Base-by-base conservation (phyloP, 2,888 invertebrate species). In the Perizoma affinitatum region DNA sequence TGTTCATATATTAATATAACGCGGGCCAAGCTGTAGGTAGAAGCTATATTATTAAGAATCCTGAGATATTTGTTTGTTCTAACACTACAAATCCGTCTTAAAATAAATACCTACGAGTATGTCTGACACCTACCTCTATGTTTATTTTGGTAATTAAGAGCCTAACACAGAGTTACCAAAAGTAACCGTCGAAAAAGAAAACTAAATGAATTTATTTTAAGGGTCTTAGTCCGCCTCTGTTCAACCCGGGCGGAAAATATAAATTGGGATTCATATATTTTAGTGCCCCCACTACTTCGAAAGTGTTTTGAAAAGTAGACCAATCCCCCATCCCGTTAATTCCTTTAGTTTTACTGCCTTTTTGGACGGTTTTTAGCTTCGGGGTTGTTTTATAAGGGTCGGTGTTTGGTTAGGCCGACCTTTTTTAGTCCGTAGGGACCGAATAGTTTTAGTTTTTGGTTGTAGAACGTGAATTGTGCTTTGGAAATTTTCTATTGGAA, bases 291-390 rank as follows among this genome's bases (percentile, higher is more conserved):
- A 64, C 68, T 62, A 62, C 65, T 66, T 80, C 81, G 85, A 88
- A 87, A 90, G 88, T 89, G 90, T 89, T 91, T 89, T 83, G 90
- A 88, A 91, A 92, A 91, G 92, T 91, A 90, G 92, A 90, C 88
- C 83, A 76, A 68, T 77, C 72, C 83, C 78, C 61, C 61, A 54
- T 58, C 78, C 79, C 82, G 87, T 73, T 92, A 91, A 90, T 91
- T 90, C 90, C 91, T 86, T 89, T 90, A 91, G 91, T 92, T 92
- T 91, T 92, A 92, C 88, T 84, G 88, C 89, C 90, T 90, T 92
- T 91, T 91, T 89, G 90, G 89, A 82, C 76, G 83, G 82, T 90
- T 90, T 91, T 91, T 89, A 87, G 80, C 73, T 67, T 67, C 67
- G 62, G 73, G 78, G 82, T 80, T 85, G 84, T 86, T 88, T 88